Evolutionary conservation across 2,888 invertebrate genomes (phyloP), one percentile per base, ranked within the genome.

Genomic region (Salpingus planirostris): DNA sequence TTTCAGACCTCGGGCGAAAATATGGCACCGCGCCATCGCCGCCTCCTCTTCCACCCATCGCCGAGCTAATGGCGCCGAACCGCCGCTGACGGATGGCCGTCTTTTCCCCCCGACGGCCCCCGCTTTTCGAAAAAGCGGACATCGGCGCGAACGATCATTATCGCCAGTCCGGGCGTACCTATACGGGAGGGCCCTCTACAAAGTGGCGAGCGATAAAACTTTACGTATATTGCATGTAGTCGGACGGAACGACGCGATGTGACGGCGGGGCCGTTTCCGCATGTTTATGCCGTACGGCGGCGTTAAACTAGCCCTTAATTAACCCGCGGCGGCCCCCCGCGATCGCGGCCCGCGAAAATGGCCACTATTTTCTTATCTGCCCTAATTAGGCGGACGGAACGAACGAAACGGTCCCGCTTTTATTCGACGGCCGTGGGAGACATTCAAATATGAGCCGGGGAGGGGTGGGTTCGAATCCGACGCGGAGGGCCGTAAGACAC

Each of bases 161-260:
- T n/a, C n/a, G n/a, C n/a, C n/a, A n/a, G n/a, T n/a, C n/a, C n/a
- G n/a, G n/a, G n/a, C n/a, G n/a, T n/a, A n/a, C n/a, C n/a, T n/a
- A n/a, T n/a, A n/a, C n/a, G n/a, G n/a, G n/a, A n/a, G n/a, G n/a
- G 36, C 11, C 36, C 44, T 44, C 48, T 50, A 55, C 57, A 58
- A 59, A 59, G 58, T 59, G 57, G 57, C 46, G 46, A 49, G 46
- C 57, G 53, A 60, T 61, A 61, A 61, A 61, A 60, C 58, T 61
- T 61, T 60, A 60, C 59, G 61, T 60, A 57, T 61, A 61, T 61
- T 60, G 49, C 57, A 52, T 52, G 54, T 52, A 55, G 58, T 57
- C 54, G 48, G 47, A 47, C 45, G 42, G 38, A 50, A 44, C 50
- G 49, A 43, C 42, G 47, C 47, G 33, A 49, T 52, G 54, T 52